phyloP scores from a whole-genome alignment of 2,888 invertebrate genomes.

The Drosophila merina region DNA sequence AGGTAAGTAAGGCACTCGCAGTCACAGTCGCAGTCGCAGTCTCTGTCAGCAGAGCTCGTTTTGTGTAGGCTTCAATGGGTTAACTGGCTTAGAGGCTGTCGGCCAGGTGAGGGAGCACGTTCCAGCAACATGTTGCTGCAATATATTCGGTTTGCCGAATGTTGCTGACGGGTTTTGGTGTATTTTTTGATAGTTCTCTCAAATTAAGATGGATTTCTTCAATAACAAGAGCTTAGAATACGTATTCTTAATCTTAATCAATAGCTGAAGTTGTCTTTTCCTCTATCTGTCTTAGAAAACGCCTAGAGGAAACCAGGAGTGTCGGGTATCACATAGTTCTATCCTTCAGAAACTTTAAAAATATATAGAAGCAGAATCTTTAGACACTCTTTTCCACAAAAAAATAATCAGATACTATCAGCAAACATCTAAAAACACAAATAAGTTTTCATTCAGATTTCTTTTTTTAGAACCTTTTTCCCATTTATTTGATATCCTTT shows the following conservation, averaged over 20 bases:
- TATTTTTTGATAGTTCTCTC: not conserved
- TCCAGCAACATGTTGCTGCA: conserved; percentile 24
- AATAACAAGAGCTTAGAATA: not conserved
- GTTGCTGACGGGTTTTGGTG: not conserved
- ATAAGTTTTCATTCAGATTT: not conserved
- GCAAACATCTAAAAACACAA: not conserved
- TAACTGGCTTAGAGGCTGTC: conserved; percentile 34
- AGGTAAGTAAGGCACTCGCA: conserved; percentile 35
- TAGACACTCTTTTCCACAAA: not conserved
- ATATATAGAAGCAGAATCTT: not conserved
- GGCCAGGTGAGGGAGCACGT: conserved; percentile 9
- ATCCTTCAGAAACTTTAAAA: not conserved
- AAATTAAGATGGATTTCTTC: not conserved
- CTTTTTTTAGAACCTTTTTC: conserved; percentile 3
- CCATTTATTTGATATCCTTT: not conserved
- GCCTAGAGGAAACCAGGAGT: not conserved
- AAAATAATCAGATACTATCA: not conserved
- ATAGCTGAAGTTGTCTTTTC: not conserved
- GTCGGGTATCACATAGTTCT: not conserved
- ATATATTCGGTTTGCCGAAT: not conserved
- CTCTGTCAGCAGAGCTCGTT: conserved; percentile 13
- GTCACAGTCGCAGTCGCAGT: conserved; percentile 28
- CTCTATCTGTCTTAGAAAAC: not conserved
- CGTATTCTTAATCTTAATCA: not conserved
- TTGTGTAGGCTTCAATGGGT: conserved; percentile 44